These are phyloP conservation scores for Melanotus villosus DNA, from an alignment of 2,888 invertebrate species.

Conservation along the genomic window DNA sequence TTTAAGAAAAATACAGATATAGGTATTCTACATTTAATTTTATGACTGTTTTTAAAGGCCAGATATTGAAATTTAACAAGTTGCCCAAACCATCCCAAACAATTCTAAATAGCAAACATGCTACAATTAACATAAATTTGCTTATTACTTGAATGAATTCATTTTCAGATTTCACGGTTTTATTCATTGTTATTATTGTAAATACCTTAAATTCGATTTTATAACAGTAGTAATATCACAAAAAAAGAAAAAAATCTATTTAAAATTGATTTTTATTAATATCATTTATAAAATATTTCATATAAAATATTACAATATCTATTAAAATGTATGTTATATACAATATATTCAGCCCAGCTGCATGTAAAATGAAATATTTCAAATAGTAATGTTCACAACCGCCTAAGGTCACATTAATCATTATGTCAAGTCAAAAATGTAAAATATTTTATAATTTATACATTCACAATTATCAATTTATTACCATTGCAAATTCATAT, in stretches of 20 bases:
- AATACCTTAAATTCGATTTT: too few species aligned
- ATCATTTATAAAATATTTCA: constrained; percentile 54
- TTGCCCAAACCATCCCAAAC: too few species aligned
- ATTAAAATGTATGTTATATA: constrained; percentile 43
- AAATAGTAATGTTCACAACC: constrained; percentile 44
- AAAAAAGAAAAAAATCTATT: constrained; percentile 31
- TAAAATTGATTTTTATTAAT: constrained; percentile 46
- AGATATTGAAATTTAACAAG: too few species aligned
- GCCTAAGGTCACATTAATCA: constrained; percentile 42
- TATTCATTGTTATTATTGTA: too few species aligned
- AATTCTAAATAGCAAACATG: too few species aligned
- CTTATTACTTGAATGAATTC: too few species aligned
- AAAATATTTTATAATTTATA: constrained; percentile 18
- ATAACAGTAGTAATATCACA: too few species aligned
- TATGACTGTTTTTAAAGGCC: too few species aligned
- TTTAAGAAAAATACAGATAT: too few species aligned
- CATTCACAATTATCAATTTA: constrained; percentile 15
- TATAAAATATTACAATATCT: constrained; percentile 54
- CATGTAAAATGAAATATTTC: constrained; percentile 37
- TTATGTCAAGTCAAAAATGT: constrained; percentile 24
- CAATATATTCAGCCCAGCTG: constrained; percentile 46
- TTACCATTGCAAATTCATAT: constrained; percentile 30
- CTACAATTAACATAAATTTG: too few species aligned
- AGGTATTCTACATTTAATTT: too few species aligned
- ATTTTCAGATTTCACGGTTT: too few species aligned